Percentiles rank a stretch among this genome's conserved stretches.
Conservation (phyloP, 2,888 invertebrate genomes). For the Diogma glabrata region DNA sequence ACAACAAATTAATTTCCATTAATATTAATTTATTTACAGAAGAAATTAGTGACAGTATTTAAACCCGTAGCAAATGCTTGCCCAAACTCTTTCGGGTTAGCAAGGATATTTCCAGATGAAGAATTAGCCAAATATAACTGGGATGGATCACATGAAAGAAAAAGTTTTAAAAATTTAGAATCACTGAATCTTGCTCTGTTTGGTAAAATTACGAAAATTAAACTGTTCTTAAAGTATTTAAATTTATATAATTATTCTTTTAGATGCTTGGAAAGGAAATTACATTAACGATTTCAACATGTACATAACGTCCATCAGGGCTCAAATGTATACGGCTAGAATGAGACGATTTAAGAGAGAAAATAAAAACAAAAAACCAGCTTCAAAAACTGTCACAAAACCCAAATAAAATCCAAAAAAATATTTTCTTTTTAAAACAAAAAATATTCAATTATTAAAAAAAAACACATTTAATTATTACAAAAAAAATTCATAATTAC, state of each 20-base stretch:
- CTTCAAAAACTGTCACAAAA: not conserved
- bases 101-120: not conserved
- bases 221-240: too few relatives aligned
- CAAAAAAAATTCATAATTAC: too few relatives aligned
- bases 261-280: slow-evolving; percentile 1
- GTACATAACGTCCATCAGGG: not conserved
- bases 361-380: not conserved
- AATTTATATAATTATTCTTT: not conserved
- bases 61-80: not conserved
- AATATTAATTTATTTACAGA: not conserved
- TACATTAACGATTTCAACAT: not conserved
- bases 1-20: not conserved
- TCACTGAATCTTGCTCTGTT: not conserved
- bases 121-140: not conserved
- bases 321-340: not conserved
- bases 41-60: not conserved
- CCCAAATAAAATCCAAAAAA: not conserved
- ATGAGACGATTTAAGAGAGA: not conserved
- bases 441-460: not conserved
- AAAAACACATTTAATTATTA: too few relatives aligned
- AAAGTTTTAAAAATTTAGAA: not conserved
- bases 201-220: too few relatives aligned
- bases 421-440: not conserved
- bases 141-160: not conserved
- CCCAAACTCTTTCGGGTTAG: not conserved